Evolutionary conservation across 2,797 vertebrate species (phyloP).

Genomic region (Lateolabrax maculatus): DNA sequence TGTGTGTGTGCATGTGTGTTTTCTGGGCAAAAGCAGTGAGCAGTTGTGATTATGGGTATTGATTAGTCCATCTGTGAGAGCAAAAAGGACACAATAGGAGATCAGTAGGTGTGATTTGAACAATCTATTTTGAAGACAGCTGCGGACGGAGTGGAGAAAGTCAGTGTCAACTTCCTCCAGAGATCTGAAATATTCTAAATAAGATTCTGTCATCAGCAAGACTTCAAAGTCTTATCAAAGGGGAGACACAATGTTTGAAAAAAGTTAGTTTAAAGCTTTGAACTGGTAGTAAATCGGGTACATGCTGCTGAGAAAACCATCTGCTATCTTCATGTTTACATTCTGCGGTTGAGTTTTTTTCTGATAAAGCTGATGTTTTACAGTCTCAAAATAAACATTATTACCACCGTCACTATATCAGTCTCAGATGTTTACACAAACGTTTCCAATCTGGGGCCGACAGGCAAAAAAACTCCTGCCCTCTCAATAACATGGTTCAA

Average conservation of each 20-base stretch:
- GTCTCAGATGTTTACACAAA: conserved; percentile 39
- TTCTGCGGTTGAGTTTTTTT: conserved; percentile 7
- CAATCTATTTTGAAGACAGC: conserved; percentile 59
- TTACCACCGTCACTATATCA: conserved; percentile 37
- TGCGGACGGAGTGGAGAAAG: conserved; percentile 27
- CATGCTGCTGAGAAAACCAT: not conserved
- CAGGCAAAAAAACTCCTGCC: conserved; percentile 15
- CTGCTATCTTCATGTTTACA: conserved; percentile 37
- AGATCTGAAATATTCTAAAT: conserved; percentile 17
- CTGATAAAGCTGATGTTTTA: conserved; percentile 46
- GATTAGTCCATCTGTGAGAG: conserved; percentile 66
- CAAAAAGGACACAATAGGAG: conserved; percentile 41
- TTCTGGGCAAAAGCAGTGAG: conserved; percentile 24
- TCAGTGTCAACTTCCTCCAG: conserved; percentile 20
- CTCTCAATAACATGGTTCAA: conserved; percentile 32
- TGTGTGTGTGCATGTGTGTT: conserved; percentile 14
- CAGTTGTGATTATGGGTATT: conserved; percentile 60
- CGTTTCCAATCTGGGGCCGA: conserved; percentile 28
- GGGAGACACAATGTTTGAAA: not conserved
- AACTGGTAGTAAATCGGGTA: conserved; percentile 11
- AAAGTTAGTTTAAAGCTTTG: not conserved
- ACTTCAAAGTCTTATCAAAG: conserved; percentile 17
- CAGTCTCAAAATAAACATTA: conserved; percentile 39
- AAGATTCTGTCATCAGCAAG: conserved; percentile 6
- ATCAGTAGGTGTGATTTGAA: conserved; percentile 69